Base-by-base conservation (phyloP, 2,888 invertebrate species). In the Eupithecia insigniata region DNA sequence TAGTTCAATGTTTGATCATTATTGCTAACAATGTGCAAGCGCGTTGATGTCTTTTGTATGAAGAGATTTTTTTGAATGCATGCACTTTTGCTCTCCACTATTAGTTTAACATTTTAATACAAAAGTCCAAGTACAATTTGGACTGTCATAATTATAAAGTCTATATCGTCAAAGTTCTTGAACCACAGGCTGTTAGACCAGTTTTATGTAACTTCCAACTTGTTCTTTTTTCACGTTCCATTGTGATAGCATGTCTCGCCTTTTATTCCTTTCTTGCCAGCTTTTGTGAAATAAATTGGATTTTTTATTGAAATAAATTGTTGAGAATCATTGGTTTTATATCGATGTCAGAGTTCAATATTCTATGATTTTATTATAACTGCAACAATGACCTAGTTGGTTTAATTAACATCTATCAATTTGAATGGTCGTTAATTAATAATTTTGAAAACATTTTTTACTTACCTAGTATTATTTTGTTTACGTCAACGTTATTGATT, bases 171-270 rank as follows among this genome's bases (percentile, higher is more conserved):
- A 10, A 81, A 86, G 83, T 85, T 87, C 71, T 64, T 68, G 83
- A 84, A 80, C 80, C 85, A 58, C 80, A 81, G 84, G 71, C 81
- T 72, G 34, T 70, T 76, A 81, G 82, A 82, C 83, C 81, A 78
- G 86, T 85, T 87, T 84, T 83, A 82, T 83, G 83, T 82, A 84
- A 85, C 66, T 67, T 60, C 78, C 62, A 39, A 70, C 80, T 83
- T 82, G 79, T 76, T 83, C 80, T 70, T 85, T 86, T 86, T 84
- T 77, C 71, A 76, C 77, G 78, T 73, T 80, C 83, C 77, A 87
- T 87, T 86, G 86, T 86, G 72, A 70, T 72, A 79, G 78, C 69
- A 66, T 46, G 65, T 70, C 66, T 71, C 71, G 69, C 58, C 80
- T 81, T 79, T 80, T 78, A 75, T 76, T 77, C 78, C 76, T 76